Evolutionary conservation across 64 coral and sea anemone species (phyloP).

Genomic region (Anthopleura sola): DNA sequence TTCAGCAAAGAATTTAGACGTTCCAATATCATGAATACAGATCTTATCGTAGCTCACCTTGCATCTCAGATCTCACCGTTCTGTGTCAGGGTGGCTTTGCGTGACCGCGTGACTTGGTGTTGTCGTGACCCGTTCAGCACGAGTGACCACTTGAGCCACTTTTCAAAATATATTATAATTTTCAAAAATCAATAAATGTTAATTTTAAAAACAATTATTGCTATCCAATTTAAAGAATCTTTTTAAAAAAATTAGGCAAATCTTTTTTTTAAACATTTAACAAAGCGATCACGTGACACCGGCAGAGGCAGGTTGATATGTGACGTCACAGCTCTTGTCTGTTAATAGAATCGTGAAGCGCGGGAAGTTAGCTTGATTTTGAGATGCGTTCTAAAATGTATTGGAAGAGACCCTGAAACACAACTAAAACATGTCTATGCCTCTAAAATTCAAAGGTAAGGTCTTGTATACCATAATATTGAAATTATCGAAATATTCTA

Average conservation of each 20-base stretch:
- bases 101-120: background rate
- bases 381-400: background rate
- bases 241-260: too few species aligned
- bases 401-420: background rate
- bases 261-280: background rate
- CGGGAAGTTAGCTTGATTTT: background rate
- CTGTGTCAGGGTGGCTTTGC: background rate
- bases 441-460: slow-evolving; percentile 15
- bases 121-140: background rate
- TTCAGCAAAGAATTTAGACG: background rate
- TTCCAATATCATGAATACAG: background rate
- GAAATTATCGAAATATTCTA: background rate
- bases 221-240: too few species aligned
- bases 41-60: background rate
- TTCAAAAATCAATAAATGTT: background rate
- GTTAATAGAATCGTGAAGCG: background rate
- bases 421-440: background rate
- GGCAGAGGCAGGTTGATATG: background rate
- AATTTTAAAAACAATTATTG: background rate
- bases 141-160: background rate
- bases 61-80: background rate
- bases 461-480: background rate
- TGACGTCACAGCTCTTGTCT: slow-evolving; percentile 11
- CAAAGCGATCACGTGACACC: background rate
- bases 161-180: background rate